Conservation (phyloP, 2,888 invertebrate species). For the Parnassius mnemosyne region DNA sequence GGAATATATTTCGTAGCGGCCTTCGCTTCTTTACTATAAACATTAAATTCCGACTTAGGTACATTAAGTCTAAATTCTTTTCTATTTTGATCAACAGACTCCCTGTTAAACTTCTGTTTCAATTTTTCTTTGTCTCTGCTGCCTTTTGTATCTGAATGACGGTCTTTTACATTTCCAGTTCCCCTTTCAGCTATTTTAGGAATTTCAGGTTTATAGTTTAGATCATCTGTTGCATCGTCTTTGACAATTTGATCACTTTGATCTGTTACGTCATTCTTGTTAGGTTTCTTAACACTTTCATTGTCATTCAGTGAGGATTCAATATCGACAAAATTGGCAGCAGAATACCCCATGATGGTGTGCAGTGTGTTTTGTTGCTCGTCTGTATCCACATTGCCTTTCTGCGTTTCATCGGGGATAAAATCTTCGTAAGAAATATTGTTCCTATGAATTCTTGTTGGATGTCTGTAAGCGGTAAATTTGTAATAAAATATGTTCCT, state of each 20-base stretch:
- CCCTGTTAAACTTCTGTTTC: slow-evolving; percentile 6
- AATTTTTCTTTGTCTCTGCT: slow-evolving; percentile 1
- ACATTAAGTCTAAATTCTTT: slow-evolving; percentile 3
- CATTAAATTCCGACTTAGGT: neutral
- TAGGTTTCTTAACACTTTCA: neutral
- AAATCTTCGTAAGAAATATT: slow-evolving; percentile 19
- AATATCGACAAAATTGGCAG: too few relatives aligned
- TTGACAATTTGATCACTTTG: neutral
- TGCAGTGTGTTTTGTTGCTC: neutral
- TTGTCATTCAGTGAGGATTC: neutral
- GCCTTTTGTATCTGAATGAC: neutral
- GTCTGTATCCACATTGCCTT: neutral
- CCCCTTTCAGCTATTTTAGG: neutral
- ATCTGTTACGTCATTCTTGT: neutral
- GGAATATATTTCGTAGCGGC: neutral
- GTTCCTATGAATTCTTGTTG: slow-evolving; percentile 5
- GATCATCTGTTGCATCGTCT: neutral
- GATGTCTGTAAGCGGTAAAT: neutral
- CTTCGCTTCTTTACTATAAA: slow-evolving; percentile 3
- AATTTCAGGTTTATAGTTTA: neutral
- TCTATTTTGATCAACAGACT: neutral
- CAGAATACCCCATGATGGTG: neutral
- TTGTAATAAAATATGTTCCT: too few relatives aligned
- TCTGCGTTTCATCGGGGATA: neutral
- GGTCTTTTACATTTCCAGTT: neutral